A percentile compares a stretch with the other conserved stretches of the same genome.
phyloP scores from a whole-genome alignment of 1,140 invertebrate species.

The Pachypeltis micranthus region DNA sequence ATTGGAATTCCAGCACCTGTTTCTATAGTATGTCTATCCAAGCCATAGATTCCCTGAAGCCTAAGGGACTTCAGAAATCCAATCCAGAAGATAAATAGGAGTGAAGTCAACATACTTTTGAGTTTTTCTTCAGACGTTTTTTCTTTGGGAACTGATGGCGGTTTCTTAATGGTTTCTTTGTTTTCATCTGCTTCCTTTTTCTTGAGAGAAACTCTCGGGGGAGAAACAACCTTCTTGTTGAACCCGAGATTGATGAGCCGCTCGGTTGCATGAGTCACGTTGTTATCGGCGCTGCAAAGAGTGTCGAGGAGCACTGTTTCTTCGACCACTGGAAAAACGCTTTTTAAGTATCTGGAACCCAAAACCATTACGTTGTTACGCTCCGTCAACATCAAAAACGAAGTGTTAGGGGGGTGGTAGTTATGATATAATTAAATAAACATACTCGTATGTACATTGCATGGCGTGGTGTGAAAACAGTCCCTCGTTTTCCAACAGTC shows the following conservation, averaged over 20 bases:
- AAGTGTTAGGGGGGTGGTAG: no score
- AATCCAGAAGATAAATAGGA: no score
- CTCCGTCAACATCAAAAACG: slow-evolving; percentile 14
- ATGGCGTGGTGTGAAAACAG: no score
- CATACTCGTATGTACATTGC: no score
- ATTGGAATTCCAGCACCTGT: no score
- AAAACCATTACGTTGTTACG: not conserved
- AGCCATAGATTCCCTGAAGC: no score
- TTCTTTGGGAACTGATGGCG: slow-evolving; percentile 46
- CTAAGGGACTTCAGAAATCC: no score
- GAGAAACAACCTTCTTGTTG: slow-evolving; percentile 52
- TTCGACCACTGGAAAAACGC: slow-evolving; percentile 79
- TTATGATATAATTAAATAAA: no score
- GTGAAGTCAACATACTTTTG: no score
- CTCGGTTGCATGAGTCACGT: slow-evolving; percentile 74
- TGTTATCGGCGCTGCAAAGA: slow-evolving; percentile 71
- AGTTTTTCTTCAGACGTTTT: slow-evolving; percentile 61
- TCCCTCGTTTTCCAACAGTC: no score
- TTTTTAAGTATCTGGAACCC: slow-evolving; percentile 70
- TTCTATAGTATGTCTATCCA: no score
- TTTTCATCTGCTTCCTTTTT: slow-evolving; percentile 34
- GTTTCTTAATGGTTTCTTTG: slow-evolving; percentile 28
- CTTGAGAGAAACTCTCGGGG: slow-evolving; percentile 30
- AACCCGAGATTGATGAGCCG: slow-evolving; percentile 65
- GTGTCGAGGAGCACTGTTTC: slow-evolving; percentile 77